Percentiles rank a stretch among this genome's conserved stretches.
phyloP scores from a whole-genome alignment of 2,888 invertebrate species.

The Aelia acuminata region DNA sequence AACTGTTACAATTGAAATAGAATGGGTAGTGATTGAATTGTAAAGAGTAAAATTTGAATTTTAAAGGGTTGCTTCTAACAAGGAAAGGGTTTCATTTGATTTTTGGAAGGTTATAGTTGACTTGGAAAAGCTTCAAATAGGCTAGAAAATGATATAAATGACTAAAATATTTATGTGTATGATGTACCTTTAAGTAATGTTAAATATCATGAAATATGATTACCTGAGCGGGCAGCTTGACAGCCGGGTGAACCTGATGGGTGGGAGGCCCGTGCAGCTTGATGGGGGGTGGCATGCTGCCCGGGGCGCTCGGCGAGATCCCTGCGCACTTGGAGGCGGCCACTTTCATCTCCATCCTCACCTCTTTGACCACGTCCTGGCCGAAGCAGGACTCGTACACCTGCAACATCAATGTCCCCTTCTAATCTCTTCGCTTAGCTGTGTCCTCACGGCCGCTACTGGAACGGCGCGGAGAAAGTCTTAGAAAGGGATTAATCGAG shows the following conservation, averaged over 20 bases:
- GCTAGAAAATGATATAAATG: too few species aligned
- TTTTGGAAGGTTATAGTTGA: too few species aligned
- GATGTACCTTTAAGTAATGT: not conserved
- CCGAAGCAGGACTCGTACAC: constrained; percentile 82
- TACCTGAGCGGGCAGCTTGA: constrained; percentile 43
- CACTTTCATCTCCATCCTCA: constrained; percentile 77
- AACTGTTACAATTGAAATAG: too few species aligned
- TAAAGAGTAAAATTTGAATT: too few species aligned
- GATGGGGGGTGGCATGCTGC: constrained; percentile 56
- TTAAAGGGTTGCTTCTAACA: too few species aligned
- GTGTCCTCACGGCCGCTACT: not conserved
- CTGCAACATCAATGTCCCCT: constrained; percentile 69
- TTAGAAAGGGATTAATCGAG: not conserved
- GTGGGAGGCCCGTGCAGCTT: constrained; percentile 16
- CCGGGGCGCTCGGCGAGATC: constrained; percentile 56
- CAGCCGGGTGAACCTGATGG: not conserved
- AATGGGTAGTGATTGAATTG: too few species aligned
- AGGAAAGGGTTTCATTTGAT: too few species aligned
- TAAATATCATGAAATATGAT: not conserved
- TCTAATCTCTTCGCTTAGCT: constrained; percentile 1
- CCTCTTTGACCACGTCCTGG: constrained; percentile 77
- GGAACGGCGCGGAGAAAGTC: not conserved
- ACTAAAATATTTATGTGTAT: too few species aligned
- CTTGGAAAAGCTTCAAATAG: too few species aligned
- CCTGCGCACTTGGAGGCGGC: constrained; percentile 76